A percentile compares a stretch with the other conserved stretches of the same genome.
Evolutionary conservation across 1,140 invertebrate genomes (phyloP).

Genomic region (Helicorthomorpha holstii): DNA sequence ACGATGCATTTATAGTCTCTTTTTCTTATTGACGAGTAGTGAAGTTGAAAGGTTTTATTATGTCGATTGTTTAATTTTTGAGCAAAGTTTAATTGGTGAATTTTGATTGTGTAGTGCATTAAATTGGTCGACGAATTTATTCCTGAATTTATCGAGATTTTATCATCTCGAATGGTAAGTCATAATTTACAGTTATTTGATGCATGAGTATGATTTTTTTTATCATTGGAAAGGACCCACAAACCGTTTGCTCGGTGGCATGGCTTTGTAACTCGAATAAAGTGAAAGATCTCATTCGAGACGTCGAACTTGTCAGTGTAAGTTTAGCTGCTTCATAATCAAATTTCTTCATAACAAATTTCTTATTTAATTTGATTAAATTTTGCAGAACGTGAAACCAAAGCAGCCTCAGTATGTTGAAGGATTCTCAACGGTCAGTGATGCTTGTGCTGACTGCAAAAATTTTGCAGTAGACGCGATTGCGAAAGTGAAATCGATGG

Average conservation of each 20-base stretch:
- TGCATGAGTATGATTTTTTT: neutral
- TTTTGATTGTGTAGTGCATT: constrained; percentile 47
- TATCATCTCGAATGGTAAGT: constrained; percentile 56
- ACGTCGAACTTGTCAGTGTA: neutral
- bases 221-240: constrained; percentile 14
- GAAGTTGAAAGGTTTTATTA: too few relatives aligned
- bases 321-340: too few relatives aligned
- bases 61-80: neutral
- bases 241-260: constrained; percentile 60
- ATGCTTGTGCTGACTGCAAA: constrained; percentile 15
- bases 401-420: too few relatives aligned
- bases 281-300: neutral
- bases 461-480: constrained; percentile 11
- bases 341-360: too few relatives aligned
- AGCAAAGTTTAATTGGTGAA: neutral
- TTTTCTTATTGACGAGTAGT: neutral
- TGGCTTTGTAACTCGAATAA: constrained; percentile 59
- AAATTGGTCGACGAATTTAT: constrained; percentile 68
- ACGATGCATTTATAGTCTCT: neutral
- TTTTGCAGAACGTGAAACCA: too few relatives aligned
- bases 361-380: too few relatives aligned
- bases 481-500: constrained; percentile 7
- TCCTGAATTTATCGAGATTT: constrained; percentile 66
- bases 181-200: neutral
- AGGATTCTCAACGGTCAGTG: too few relatives aligned